Evolutionary conservation across 2,797 vertebrate genomes (phyloP).

Genomic region (Pseudopleuronectes americanus): DNA sequence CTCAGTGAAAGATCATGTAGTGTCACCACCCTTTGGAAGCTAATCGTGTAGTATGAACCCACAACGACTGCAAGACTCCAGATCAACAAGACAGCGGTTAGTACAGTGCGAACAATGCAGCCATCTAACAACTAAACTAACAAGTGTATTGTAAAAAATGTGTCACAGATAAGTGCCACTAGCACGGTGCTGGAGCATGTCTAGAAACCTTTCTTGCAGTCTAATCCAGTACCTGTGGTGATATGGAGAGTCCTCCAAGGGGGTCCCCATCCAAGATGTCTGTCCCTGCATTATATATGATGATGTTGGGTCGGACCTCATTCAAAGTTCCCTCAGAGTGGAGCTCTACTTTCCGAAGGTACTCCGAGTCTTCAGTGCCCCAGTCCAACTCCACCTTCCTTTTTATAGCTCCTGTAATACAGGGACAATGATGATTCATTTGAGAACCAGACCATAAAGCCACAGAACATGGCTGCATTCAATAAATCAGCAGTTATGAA

Average conservation of each 20-base stretch:
- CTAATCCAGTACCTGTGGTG: slow-evolving; percentile 87
- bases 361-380: slow-evolving; percentile 93
- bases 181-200: too few relatives aligned
- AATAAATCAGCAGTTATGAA: neutral
- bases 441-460: neutral
- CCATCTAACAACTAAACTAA: too few relatives aligned
- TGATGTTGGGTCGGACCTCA: slow-evolving; percentile 88
- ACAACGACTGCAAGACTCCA: too few relatives aligned
- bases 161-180: too few relatives aligned
- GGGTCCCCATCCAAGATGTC: slow-evolving; percentile 95
- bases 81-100: too few relatives aligned
- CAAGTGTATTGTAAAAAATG: too few relatives aligned
- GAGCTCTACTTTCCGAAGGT: slow-evolving; percentile 91
- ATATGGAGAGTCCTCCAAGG: slow-evolving; percentile 93
- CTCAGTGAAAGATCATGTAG: too few relatives aligned
- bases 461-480: neutral
- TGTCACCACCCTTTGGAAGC: too few relatives aligned
- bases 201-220: neutral
- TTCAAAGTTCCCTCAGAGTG: slow-evolving; percentile 88
- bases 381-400: slow-evolving; percentile 94
- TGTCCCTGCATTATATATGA: slow-evolving; percentile 95
- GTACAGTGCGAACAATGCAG: too few relatives aligned
- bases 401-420: slow-evolving; percentile 89
- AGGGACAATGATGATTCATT: neutral
- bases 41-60: too few relatives aligned